Base-by-base conservation (phyloP, 2,888 invertebrate genomes). In the Cynaeus angustus region DNA sequence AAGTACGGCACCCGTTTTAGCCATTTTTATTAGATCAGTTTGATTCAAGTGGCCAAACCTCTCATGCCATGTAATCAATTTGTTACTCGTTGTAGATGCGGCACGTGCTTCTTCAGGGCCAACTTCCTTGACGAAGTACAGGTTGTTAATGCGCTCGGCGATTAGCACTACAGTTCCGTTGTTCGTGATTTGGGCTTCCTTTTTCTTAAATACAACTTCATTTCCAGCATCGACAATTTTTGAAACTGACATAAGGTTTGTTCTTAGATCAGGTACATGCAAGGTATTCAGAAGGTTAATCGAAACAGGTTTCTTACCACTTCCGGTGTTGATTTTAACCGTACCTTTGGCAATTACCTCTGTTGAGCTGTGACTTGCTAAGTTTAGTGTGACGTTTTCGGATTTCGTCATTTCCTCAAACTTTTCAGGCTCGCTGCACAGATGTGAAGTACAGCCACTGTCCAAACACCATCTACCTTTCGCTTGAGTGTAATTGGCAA, bases 261-360 rank as follows among this genome's bases (percentile, higher is more conserved):
- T 33, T 33, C 37, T 1, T 30, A 53, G 13, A 9, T 53, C 53
- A 10, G 53, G 53, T n/a, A 53, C 53, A 9, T 33, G 10, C 33
- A 30, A n/a, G 6, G 50, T 53, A 9, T 30, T 53, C n/a, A n/a
- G n/a, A n/a, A n/a, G n/a, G 1, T 7, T 6, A 4, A 5, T 38
- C 13, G 14, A n/a, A n/a, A n/a, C 38, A 14, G 13, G 10, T 10
- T 21, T 37, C 10, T 12, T 1, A 38, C 21, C 13, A 5, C 14
- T 7, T n/a, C n/a, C n/a, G n/a, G n/a, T n/a, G n/a, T n/a, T n/a
- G n/a, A 56, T 6, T 13, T 13, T 13, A 1, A 16, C 38, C 2
- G 53, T 53, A 21, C 33, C 53, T 10, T n/a, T 13, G 5, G 10
- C 53, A 6, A 2, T 14, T 7, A 53, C 30, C 3, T 3, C 21